phyloP scores from a whole-genome alignment of 2,797 vertebrate genomes.

The Salarias fasciatus region DNA sequence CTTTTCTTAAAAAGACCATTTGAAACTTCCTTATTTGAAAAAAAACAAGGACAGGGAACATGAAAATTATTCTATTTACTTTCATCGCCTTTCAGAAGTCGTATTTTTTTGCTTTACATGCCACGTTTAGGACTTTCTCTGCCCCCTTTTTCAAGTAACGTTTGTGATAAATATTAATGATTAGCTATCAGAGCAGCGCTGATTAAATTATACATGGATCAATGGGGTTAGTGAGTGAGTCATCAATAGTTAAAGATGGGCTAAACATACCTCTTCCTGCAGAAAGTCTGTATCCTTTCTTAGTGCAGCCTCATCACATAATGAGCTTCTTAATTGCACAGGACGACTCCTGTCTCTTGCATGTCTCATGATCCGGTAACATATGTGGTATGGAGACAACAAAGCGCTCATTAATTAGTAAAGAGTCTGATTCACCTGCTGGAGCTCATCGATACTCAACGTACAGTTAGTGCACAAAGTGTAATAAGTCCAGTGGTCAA shows the following conservation, averaged over 20 bases:
- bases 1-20: slow-evolving; percentile 1
- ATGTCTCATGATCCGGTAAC: slow-evolving; percentile 59
- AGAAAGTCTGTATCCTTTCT: slow-evolving; percentile 52
- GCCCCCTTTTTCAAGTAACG: slow-evolving; percentile 46
- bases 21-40: neutral
- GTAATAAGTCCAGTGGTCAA: neutral
- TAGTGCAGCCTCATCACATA: slow-evolving; percentile 61
- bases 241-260: slow-evolving; percentile 77
- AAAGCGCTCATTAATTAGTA: slow-evolving; percentile 60
- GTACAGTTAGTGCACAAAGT: neutral
- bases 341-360: slow-evolving; percentile 58
- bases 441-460: slow-evolving; percentile 18
- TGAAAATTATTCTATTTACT: slow-evolving; percentile 24
- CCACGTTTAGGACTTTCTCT: slow-evolving; percentile 52
- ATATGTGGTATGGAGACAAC: slow-evolving; percentile 50
- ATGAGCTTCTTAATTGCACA: slow-evolving; percentile 63
- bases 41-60: slow-evolving; percentile 12
- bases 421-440: slow-evolving; percentile 27
- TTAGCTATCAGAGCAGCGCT: slow-evolving; percentile 64
- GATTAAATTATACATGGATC: slow-evolving; percentile 80
- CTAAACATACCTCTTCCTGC: slow-evolving; percentile 68
- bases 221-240: slow-evolving; percentile 70
- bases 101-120: slow-evolving; percentile 24
- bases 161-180: slow-evolving; percentile 70
- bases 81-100: slow-evolving; percentile 5